phyloP scores from a whole-genome alignment of 2,888 invertebrate species.

The Ganaspis brasiliensis region DNA sequence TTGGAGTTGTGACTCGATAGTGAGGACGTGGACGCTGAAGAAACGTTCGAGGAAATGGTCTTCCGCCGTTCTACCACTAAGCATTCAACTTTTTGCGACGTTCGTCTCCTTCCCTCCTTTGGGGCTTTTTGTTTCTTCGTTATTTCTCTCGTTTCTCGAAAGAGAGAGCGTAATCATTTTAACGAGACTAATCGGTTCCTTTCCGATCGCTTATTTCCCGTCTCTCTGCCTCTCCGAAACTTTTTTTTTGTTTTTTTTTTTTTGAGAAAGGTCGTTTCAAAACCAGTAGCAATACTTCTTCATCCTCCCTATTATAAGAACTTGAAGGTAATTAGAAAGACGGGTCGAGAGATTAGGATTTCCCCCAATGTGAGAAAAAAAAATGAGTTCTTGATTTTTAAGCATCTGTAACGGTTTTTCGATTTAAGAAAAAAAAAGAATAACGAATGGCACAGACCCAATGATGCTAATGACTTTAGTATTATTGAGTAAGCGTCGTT shows the following conservation, averaged over 20 bases:
- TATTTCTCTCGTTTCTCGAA: conserved; percentile 60
- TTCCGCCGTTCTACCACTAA: conserved; percentile 70
- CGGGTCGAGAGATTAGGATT: conserved; percentile 3
- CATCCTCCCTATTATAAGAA: not conserved
- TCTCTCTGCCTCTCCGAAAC: conserved; percentile 51
- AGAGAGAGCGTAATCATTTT: conserved; percentile 61
- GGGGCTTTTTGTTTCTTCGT: conserved; percentile 55
- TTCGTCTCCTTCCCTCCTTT: conserved; percentile 52
- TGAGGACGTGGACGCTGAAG: conserved; percentile 49
- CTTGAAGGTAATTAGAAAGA: not conserved
- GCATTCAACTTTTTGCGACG: conserved; percentile 60
- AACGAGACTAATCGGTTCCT: conserved; percentile 64
- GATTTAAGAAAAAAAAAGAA: not conserved
- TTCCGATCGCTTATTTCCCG: conserved; percentile 64
- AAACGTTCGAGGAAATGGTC: conserved; percentile 70
- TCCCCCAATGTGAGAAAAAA: not conserved
- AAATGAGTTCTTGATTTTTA: not conserved
- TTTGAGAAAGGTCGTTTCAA: conserved; percentile 33
- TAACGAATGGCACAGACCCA: not conserved
- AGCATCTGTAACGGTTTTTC: not conserved
- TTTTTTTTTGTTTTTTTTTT: not conserved
- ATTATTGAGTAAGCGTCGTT: too few relatives aligned
- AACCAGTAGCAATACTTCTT: conserved; percentile 22
- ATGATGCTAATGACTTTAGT: too few relatives aligned
- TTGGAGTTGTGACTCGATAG: conserved; percentile 43